Evolutionary conservation across 1,140 invertebrate genomes (phyloP).

Genomic region (Papilio helenus): DNA sequence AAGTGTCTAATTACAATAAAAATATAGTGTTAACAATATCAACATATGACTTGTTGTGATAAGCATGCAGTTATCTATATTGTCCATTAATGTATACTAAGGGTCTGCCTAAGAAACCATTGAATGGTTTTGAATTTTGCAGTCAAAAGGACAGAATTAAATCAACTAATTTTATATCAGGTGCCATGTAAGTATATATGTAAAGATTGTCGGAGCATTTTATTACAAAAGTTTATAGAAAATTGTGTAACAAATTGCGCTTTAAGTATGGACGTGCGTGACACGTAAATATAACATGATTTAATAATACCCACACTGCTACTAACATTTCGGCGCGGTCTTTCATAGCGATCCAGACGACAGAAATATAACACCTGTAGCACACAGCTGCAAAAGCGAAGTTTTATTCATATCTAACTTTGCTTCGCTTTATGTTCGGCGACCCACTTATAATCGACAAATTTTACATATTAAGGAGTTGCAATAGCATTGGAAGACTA

Average conservation of each 20-base stretch:
- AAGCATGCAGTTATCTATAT: neutral
- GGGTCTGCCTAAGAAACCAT: neutral
- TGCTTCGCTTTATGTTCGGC: no score
- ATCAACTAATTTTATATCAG: neutral
- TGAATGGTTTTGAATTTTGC: neutral
- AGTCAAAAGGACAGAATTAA: neutral
- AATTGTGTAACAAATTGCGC: constrained; percentile 43
- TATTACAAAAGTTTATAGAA: constrained; percentile 2
- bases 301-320: constrained; percentile 48
- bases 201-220: neutral
- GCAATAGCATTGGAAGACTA: no score
- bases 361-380: constrained; percentile 43
- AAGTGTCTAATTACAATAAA: no score
- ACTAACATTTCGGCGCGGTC: constrained; percentile 46
- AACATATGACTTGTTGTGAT: neutral
- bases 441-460: no score
- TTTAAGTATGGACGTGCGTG: constrained; percentile 48
- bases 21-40: neutral
- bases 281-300: constrained; percentile 50
- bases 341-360: constrained; percentile 46
- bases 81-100: neutral
- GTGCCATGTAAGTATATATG: neutral
- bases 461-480: no score
- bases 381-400: neutral
- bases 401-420: no score